Evolutionary conservation across 2,113 vertebrate species (phyloP).

Genomic region (Cisticola juncidis): DNA sequence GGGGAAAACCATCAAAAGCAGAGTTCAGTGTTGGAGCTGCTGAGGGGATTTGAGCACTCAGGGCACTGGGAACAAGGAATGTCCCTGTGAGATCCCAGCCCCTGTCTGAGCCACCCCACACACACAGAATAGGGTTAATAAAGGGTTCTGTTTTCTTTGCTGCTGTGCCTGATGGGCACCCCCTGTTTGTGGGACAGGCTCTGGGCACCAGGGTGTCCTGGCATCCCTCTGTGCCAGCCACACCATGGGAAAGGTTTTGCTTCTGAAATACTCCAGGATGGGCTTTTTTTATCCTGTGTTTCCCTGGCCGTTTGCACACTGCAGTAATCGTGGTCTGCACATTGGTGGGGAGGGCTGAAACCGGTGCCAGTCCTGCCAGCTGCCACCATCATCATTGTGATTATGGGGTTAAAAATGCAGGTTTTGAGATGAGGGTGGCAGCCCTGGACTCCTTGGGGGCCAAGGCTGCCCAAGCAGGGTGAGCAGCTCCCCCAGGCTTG

Average conservation of each 20-base stretch:
- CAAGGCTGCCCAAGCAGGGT: neutral
- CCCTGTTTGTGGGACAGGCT: fast-evolving
- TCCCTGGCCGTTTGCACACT: neutral
- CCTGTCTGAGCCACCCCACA: no score
- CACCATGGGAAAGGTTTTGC: neutral
- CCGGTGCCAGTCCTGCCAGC: neutral
- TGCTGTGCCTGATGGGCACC: neutral
- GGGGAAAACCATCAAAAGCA: no score
- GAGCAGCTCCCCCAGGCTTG: neutral
- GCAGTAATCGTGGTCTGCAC: fast-evolving
- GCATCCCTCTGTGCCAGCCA: neutral
- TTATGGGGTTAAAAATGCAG: neutral
- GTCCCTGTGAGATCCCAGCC: no score
- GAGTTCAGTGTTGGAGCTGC: no score
- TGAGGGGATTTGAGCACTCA: no score
- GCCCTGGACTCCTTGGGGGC: neutral
- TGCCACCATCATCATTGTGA: fast-evolving
- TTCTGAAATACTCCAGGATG: neutral
- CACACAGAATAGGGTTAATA: no score
- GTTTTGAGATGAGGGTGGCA: neutral
- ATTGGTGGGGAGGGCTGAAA: neutral
- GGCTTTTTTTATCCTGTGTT: neutral
- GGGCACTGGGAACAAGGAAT: no score
- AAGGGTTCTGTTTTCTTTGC: no score
- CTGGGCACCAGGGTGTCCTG: neutral